Base-by-base conservation (phyloP, 1,140 invertebrate species). In the Elysia chlorotica region DNA sequence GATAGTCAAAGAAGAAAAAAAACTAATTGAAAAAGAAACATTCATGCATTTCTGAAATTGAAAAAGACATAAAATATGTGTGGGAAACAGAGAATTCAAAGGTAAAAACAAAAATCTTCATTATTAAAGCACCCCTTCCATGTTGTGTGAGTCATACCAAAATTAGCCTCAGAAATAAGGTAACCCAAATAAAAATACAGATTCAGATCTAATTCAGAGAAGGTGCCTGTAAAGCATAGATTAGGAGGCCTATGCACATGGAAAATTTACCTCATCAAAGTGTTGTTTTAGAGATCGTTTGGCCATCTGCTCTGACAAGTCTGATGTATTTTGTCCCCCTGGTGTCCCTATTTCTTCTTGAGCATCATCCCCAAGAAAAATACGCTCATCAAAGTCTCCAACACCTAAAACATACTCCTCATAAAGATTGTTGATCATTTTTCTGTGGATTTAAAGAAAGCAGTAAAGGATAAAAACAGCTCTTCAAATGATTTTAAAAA, bases 361-460 rank as follows among this genome's bases (percentile, higher is more conserved):
- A 1, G 93, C 91, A 84, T 92, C 91, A 28, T 91, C 89, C 54
- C 89, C 91, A 83, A 90, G 80, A 88, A 98, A 96, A 83, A 99
- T 95, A 83, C 96, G 91, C 88, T 99, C 97, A 84, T 99, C 97
- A 88, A 99, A 96, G 88, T 98, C 96, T 3, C 96, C 96, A 66
- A 93, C 92, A 85, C 92, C 96, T 19, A 98, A 87, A 41, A 98
- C 93, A 87, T 94, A 95, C 75, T 94, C 93, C 85, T 98, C 96
- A 85, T 99, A 99, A 31, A 92, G 88, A 85, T 92, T 94, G 77
- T 94, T 95, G 54, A 98, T 89, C 73, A 92, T 92, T 89, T 95
- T 97, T 2, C 92, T 92, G 88, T 93, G 25, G 2, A 33, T 48
- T 48, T 48, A 48, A 14, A 48, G n/a, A 10, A 10, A 48, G n/a